Evolutionary conservation across 1,140 invertebrate species (phyloP).

Genomic region (Megalopta genalis): DNA sequence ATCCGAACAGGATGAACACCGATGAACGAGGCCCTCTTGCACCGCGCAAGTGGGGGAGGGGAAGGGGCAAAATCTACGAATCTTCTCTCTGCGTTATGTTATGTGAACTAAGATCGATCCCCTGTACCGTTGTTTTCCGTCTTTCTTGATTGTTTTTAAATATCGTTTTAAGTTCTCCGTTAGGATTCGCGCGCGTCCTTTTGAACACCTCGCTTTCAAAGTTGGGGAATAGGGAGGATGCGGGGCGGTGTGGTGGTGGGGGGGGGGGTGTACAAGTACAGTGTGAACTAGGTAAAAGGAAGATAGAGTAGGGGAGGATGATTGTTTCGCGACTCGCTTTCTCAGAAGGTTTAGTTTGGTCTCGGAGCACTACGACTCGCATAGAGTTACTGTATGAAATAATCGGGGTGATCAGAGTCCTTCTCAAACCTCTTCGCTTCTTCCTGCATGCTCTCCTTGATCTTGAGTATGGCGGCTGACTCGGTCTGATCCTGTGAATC

Average conservation of each 20-base stretch:
- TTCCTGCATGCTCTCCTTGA: conserved; percentile 99
- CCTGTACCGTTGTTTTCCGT: not conserved
- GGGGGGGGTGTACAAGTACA: conserved; percentile 1
- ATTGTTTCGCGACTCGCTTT: conserved; percentile 43
- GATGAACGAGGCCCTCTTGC: conserved; percentile 11
- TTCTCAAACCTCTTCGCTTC: conserved; percentile 99
- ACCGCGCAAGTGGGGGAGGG: too few species aligned
- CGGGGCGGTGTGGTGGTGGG: conserved; percentile 33
- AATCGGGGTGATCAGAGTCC: conserved; percentile 97
- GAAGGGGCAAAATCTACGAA: not conserved
- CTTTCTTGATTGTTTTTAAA: not conserved
- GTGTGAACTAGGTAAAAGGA: conserved; percentile 24
- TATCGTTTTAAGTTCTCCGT: too few species aligned
- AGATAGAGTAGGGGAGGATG: conserved; percentile 14
- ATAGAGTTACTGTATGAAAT: conserved; percentile 93
- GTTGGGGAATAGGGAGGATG: not conserved
- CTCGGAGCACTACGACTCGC: conserved; percentile 72
- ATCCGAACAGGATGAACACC: conserved; percentile 5
- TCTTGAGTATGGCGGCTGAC: conserved; percentile 99
- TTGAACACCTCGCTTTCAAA: not conserved
- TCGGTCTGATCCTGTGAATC: conserved; percentile 96
- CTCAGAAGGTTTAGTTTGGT: conserved; percentile 72
- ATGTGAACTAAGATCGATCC: not conserved
- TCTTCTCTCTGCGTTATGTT: not conserved
- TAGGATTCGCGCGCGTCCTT: not conserved